phyloP scores from a whole-genome alignment of 1,140 invertebrate genomes.

The Pachypeltis micranthus region DNA sequence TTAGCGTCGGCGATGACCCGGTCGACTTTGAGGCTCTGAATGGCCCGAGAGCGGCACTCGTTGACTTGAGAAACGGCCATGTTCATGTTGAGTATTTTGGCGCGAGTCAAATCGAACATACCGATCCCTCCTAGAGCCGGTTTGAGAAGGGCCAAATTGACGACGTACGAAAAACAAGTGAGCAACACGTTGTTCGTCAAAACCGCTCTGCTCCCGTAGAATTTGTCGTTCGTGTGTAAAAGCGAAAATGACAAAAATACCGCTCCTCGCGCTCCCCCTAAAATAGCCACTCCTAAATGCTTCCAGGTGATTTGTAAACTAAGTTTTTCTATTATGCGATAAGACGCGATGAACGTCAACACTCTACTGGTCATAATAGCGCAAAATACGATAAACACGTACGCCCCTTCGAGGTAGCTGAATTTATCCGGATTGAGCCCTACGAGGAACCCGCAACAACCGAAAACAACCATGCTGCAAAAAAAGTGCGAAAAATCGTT shows the following conservation, averaged over 20 bases:
- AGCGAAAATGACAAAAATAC: neutral
- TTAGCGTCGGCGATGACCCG: conserved; percentile 11
- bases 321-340: neutral
- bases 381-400: neutral
- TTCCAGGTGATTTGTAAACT: neutral
- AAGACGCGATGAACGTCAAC: neutral
- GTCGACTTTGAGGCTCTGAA: conserved; percentile 1
- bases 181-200: neutral
- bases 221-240: neutral
- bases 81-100: conserved; percentile 8
- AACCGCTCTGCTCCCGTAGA: neutral
- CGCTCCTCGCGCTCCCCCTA: neutral
- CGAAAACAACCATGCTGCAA: neutral
- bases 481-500: neutral
- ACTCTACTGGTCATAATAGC: neutral
- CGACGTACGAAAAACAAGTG: neutral
- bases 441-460: neutral
- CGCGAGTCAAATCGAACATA: conserved; percentile 1
- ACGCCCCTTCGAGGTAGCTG: neutral
- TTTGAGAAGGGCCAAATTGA: neutral
- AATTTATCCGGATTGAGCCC: neutral
- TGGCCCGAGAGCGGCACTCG: neutral
- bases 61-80: conserved; percentile 3
- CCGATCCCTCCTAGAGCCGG: neutral
- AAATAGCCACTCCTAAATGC: neutral